These are phyloP conservation scores for Aix galericulata DNA, from an alignment of 2,113 vertebrate species.

Conservation along the genomic window DNA sequence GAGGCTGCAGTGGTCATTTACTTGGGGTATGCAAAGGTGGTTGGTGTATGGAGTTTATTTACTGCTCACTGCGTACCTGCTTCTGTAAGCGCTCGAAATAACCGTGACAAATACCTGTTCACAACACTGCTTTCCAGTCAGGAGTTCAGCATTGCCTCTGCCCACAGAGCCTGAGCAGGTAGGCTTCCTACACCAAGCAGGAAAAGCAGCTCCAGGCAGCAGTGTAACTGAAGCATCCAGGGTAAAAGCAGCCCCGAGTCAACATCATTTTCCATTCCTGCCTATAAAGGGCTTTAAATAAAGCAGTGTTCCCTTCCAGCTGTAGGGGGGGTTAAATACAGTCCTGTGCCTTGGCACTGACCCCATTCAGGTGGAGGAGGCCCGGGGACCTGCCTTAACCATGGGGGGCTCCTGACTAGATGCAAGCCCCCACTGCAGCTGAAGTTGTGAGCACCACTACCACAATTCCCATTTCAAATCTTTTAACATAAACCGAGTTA, in stretches of 20 bases:
- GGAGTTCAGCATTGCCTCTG: neutral
- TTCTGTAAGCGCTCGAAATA: neutral
- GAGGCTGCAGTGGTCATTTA: neutral
- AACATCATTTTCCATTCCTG: neutral
- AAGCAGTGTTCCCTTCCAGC: neutral
- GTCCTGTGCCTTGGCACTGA: neutral
- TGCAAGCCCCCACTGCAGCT: neutral
- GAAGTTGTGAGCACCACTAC: neutral
- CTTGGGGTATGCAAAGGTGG: accelerated
- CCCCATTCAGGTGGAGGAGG: neutral
- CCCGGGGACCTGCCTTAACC: neutral
- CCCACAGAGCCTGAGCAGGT: neutral
- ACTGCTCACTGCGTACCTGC: neutral
- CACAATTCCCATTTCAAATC: neutral
- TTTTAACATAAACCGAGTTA: neutral
- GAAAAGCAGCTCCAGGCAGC: neutral
- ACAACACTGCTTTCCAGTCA: neutral
- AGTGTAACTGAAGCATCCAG: neutral
- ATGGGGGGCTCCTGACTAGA: neutral
- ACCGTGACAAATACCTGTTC: neutral
- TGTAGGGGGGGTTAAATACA: neutral
- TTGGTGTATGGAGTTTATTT: neutral
- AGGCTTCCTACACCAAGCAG: neutral
- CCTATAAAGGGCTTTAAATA: neutral
- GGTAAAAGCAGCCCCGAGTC: neutral